phyloP scores from a whole-genome alignment of 53 echinoderm and acorn worm species.

The Arbacia lixula region DNA sequence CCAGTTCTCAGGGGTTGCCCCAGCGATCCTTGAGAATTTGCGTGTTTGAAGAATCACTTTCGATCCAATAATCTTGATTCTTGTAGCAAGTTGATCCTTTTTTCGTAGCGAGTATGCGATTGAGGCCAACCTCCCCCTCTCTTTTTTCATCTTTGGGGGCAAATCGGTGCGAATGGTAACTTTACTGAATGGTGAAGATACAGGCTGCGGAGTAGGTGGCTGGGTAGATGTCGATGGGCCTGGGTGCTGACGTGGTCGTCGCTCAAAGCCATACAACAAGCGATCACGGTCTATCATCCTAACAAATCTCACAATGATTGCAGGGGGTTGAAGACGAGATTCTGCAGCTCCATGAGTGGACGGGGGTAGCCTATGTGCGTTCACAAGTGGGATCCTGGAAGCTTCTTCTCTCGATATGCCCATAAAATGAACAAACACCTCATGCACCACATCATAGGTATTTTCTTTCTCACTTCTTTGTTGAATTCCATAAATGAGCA shows the following conservation, averaged over 20 bases:
- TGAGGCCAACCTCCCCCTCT: not conserved
- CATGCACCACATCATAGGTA: not conserved
- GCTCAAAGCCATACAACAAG: not conserved
- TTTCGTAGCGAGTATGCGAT: not conserved
- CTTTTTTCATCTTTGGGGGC: not conserved
- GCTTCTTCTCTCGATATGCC: too few relatives aligned
- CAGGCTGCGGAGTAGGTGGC: not conserved
- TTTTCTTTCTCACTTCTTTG: conserved; percentile 3
- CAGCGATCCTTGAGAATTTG: conserved; percentile 5
- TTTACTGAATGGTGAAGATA: not conserved
- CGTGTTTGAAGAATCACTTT: not conserved
- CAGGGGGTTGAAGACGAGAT: too few relatives aligned
- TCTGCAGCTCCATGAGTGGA: not conserved
- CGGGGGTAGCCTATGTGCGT: not conserved
- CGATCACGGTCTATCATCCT: conserved; percentile 4
- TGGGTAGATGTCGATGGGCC: too few relatives aligned
- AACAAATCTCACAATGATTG: not conserved
- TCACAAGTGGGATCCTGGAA: too few relatives aligned
- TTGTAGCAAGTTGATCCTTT: not conserved
- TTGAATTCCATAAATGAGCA: not conserved
- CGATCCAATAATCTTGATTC: not conserved
- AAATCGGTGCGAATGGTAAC: not conserved
- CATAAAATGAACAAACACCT: too few relatives aligned
- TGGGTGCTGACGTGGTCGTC: conserved; percentile 7
- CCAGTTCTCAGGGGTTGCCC: too few relatives aligned